These are phyloP conservation scores for Babylonia areolata DNA, from an alignment of 1,140 invertebrate species.

Conservation along the genomic window DNA sequence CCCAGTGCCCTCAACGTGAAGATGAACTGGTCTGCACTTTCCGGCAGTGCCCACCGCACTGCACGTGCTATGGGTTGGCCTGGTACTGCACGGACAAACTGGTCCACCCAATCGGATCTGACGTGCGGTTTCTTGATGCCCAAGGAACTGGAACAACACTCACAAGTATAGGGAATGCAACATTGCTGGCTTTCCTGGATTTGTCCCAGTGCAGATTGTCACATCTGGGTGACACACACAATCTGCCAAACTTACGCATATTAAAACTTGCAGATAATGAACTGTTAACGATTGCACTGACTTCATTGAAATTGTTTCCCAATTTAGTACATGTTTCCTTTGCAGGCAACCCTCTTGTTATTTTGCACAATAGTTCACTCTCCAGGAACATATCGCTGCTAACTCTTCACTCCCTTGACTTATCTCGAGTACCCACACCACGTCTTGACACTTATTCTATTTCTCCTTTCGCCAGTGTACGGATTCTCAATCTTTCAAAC, in stretches of 20 bases:
- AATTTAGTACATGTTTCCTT: slow-evolving; percentile 27
- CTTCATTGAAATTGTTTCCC: neutral
- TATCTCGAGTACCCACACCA: neutral
- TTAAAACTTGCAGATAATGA: slow-evolving; percentile 38
- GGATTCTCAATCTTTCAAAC: neutral
- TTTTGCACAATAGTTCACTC: neutral
- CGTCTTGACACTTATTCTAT: neutral
- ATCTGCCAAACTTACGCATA: neutral
- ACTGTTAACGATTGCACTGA: neutral
- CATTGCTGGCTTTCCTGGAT: neutral
- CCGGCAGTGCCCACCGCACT: neutral
- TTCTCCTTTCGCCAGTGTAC: neutral
- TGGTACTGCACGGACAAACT: neutral
- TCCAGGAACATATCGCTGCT: neutral
- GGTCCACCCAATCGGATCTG: neutral
- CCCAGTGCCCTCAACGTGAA: neutral
- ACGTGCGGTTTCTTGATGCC: neutral
- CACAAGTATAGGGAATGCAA: neutral
- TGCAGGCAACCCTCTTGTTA: slow-evolving; percentile 1
- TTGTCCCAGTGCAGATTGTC: neutral
- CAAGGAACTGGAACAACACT: neutral
- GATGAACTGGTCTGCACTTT: slow-evolving; percentile 8
- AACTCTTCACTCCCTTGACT: neutral
- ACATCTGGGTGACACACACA: neutral
- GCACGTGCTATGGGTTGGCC: slow-evolving; percentile 9